Evolutionary conservation across 2,888 invertebrate genomes (phyloP).

Genomic region (Diogma glabrata): DNA sequence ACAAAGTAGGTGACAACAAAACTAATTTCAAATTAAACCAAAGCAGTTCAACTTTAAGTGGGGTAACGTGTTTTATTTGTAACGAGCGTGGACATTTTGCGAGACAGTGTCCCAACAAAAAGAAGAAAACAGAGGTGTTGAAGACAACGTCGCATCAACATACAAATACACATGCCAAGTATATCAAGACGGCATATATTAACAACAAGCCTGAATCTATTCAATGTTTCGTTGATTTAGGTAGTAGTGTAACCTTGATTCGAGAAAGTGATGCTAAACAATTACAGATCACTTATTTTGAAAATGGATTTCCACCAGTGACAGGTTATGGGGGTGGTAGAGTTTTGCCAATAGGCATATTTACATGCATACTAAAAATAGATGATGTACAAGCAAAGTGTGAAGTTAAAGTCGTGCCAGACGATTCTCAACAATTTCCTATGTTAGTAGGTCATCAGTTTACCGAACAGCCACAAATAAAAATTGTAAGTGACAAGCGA

Average conservation of each 20-base stretch:
- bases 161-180: background rate
- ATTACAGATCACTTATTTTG: background rate
- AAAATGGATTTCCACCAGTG: background rate
- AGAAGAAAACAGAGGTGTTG: background rate
- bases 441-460: too few relatives aligned
- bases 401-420: too few relatives aligned
- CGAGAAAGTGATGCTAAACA: background rate
- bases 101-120: too few relatives aligned
- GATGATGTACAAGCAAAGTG: too few relatives aligned
- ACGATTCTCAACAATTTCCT: too few relatives aligned
- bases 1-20: too few relatives aligned
- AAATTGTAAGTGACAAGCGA: too few relatives aligned
- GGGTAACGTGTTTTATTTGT: too few relatives aligned
- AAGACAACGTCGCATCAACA: background rate
- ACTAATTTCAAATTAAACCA: too few relatives aligned
- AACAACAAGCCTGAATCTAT: background rate
- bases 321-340: background rate
- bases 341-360: background rate
- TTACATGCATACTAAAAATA: background rate
- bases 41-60: too few relatives aligned
- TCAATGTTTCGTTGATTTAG: background rate
- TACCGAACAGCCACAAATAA: too few relatives aligned
- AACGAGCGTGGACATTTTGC: too few relatives aligned
- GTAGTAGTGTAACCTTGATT: background rate
- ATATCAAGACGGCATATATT: background rate